Percentiles rank a stretch among this genome's conserved stretches.
phyloP scores from a whole-genome alignment of 1,140 invertebrate genomes.

The Drosophila equinoxialis region DNA sequence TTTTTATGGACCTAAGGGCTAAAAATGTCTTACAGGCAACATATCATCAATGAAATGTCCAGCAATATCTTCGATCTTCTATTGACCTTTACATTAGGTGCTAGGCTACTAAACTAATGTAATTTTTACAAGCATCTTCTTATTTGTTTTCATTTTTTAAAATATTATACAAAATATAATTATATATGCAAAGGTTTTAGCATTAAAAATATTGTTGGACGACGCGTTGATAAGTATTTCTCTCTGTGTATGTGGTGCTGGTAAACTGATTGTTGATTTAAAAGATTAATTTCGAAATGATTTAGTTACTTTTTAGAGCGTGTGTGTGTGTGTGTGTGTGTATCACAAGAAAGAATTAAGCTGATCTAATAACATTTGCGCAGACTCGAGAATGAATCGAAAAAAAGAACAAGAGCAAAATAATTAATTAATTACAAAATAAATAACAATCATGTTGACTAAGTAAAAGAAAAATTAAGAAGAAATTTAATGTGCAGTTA shows the following conservation, averaged over 20 bases:
- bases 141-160: slow-evolving; percentile 21
- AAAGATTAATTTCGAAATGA: slow-evolving; percentile 39
- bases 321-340: not conserved
- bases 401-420: slow-evolving; percentile 20
- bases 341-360: slow-evolving; percentile 47
- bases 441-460: slow-evolving; percentile 76
- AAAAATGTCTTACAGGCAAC: slow-evolving; percentile 25
- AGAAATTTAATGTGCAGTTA: slow-evolving; percentile 9
- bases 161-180: slow-evolving; percentile 62
- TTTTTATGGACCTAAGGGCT: slow-evolving; percentile 43
- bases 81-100: slow-evolving; percentile 59
- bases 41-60: slow-evolving; percentile 60
- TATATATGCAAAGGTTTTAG: slow-evolving; percentile 53
- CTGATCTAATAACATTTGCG: not conserved
- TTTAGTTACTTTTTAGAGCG: slow-evolving; percentile 18
- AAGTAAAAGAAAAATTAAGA: slow-evolving; percentile 47
- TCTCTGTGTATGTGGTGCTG: slow-evolving; percentile 12
- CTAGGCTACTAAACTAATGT: slow-evolving; percentile 40
- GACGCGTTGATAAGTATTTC: slow-evolving; percentile 49
- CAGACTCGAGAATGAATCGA: not conserved
- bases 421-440: slow-evolving; percentile 63
- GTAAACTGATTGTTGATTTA: slow-evolving; percentile 31
- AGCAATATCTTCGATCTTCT: slow-evolving; percentile 52
- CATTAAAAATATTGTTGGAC: slow-evolving; percentile 68
- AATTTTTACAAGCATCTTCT: slow-evolving; percentile 61